Evolutionary conservation across 2,797 vertebrate species (phyloP).

Genomic region (Chelon auratus): DNA sequence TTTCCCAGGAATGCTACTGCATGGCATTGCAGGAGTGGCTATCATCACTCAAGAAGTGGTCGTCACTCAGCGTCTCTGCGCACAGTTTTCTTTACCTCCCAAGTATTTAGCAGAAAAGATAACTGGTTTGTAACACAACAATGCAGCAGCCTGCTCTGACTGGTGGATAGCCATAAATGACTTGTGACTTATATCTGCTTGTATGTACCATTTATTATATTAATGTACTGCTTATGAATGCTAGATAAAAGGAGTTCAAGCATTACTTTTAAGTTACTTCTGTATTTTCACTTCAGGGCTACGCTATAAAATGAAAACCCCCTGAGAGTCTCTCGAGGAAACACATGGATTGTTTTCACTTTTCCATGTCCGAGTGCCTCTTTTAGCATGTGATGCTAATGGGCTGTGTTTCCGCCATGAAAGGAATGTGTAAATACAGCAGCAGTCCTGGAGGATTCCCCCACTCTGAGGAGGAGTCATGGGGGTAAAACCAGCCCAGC

Average conservation of each 20-base stretch:
- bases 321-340: conserved; percentile 25
- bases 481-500: conserved; percentile 48
- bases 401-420: conserved; percentile 62
- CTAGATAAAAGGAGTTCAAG: background rate
- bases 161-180: no score
- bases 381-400: conserved; percentile 77
- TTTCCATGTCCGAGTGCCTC: conserved; percentile 38
- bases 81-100: background rate
- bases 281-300: conserved; percentile 18
- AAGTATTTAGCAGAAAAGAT: background rate
- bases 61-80: background rate
- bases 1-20: conserved; percentile 27
- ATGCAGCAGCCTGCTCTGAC: no score
- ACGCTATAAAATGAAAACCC: conserved; percentile 17
- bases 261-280: conserved; percentile 2
- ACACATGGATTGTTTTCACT: conserved; percentile 39
- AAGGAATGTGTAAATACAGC: conserved; percentile 73
- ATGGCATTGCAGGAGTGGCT: conserved; percentile 24
- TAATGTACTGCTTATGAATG: background rate
- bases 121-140: background rate
- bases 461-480: conserved; percentile 57
- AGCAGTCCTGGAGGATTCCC: conserved; percentile 62
- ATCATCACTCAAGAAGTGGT: conserved; percentile 16
- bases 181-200: background rate
- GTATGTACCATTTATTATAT: background rate